phyloP scores from a whole-genome alignment of 2,888 invertebrate species.

The Brenthis hecate region DNA sequence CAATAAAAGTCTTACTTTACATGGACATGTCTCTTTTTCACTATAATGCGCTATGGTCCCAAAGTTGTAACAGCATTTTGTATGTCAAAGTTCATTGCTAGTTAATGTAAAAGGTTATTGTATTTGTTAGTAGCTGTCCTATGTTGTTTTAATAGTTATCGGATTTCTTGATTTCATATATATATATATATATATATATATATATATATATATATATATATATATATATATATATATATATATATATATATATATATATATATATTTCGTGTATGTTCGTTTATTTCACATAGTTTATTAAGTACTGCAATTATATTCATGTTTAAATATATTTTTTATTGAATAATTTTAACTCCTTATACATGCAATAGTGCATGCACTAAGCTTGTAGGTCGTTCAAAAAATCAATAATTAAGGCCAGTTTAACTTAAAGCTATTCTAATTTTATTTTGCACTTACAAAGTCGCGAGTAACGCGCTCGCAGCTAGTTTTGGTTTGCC shows the following conservation, averaged over 20 bases:
- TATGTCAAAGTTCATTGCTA: slow-evolving; percentile 27
- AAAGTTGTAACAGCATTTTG: slow-evolving; percentile 15
- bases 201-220: too few species aligned
- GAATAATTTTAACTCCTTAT: not conserved
- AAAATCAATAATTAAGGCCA: slow-evolving; percentile 16
- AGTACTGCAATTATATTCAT: not conserved
- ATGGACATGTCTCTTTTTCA: not conserved
- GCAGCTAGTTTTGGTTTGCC: too few species aligned
- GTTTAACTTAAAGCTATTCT: not conserved
- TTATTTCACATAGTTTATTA: too few species aligned
- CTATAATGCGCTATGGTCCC: slow-evolving; percentile 17
- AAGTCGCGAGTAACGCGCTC: too few species aligned
- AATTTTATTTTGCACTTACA: too few species aligned
- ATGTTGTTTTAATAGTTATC: slow-evolving; percentile 2
- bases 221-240: too few species aligned
- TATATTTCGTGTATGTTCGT: too few species aligned
- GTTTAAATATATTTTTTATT: slow-evolving; percentile 6
- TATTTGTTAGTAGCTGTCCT: slow-evolving; percentile 3
- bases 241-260: too few species aligned
- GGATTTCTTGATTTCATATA: not conserved
- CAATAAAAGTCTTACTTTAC: not conserved
- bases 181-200: too few species aligned
- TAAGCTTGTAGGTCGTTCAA: not conserved
- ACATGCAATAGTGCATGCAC: slow-evolving; percentile 7
- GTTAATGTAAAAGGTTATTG: slow-evolving; percentile 24